Evolutionary conservation across 1,140 invertebrate genomes (phyloP).

Genomic region (Trissolcus basalis): DNA sequence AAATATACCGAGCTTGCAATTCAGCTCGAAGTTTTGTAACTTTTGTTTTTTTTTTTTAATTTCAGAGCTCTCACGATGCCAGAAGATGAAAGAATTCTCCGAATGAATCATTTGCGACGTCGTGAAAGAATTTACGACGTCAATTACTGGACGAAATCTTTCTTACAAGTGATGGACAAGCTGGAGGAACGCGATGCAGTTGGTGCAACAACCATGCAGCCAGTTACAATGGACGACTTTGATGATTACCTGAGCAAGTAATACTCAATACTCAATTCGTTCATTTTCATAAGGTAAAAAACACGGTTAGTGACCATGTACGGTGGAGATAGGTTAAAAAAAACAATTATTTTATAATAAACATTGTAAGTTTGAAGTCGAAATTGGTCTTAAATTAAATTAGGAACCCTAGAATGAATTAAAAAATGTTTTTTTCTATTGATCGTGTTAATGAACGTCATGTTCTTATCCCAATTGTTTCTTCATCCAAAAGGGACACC

Average conservation of each 20-base stretch:
- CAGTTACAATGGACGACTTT: conserved; percentile 90
- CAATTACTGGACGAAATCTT: conserved; percentile 91
- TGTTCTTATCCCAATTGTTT: no score
- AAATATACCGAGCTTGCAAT: no score
- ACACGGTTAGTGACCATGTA: no score
- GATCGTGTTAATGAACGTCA: no score
- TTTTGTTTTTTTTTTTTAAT: conserved; percentile 1
- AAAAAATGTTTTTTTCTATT: no score
- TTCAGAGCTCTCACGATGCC: conserved; percentile 90
- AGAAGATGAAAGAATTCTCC: conserved; percentile 88
- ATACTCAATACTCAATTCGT: conserved; percentile 70
- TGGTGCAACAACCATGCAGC: conserved; percentile 87
- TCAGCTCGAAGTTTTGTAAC: no score
- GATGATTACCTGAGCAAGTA: conserved; percentile 90
- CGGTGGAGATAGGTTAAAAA: no score
- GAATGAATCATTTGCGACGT: conserved; percentile 89
- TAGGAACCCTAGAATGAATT: no score
- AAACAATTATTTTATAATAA: no score
- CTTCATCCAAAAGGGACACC: no score
- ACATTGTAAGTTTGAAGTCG: no score
- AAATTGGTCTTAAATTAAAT: no score
- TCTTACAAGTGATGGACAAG: conserved; percentile 90
- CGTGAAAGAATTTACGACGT: conserved; percentile 90
- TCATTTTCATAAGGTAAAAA: neutral
- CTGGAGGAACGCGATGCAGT: conserved; percentile 87